phyloP scores from a whole-genome alignment of 2,888 invertebrate species.

The Stenodera caucasica region DNA sequence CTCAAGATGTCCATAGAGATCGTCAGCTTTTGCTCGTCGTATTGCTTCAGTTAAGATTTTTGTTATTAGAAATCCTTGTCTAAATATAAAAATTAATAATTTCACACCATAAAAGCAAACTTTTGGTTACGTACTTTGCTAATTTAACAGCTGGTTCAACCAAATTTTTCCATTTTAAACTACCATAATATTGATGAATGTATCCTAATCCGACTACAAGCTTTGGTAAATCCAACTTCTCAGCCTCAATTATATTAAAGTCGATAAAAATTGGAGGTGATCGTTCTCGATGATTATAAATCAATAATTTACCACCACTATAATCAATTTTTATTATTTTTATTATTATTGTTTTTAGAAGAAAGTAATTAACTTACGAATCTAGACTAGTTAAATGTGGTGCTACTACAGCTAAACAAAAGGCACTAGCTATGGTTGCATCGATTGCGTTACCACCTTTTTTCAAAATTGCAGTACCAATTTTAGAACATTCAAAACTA shows the following conservation, averaged over 20 bases:
- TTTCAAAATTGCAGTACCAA: conserved; percentile 69
- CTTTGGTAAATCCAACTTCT: conserved; percentile 56
- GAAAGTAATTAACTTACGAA: conserved; percentile 62
- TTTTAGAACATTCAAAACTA: conserved; percentile 68
- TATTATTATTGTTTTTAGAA: neutral
- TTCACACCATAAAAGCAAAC: too few relatives aligned
- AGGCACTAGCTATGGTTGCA: conserved; percentile 71
- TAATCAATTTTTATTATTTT: conserved; percentile 28
- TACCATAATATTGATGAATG: conserved; percentile 61
- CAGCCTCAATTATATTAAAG: conserved; percentile 57
- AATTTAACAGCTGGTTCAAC: conserved; percentile 62
- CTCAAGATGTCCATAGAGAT: conserved; percentile 55
- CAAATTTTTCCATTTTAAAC: conserved; percentile 62
- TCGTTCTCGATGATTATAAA: conserved; percentile 69
- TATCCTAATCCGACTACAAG: conserved; percentile 63
- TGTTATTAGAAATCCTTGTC: conserved; percentile 59
- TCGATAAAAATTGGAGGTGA: conserved; percentile 61
- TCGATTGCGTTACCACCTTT: conserved; percentile 76
- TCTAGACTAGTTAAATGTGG: conserved; percentile 76
- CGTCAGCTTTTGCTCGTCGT: conserved; percentile 49
- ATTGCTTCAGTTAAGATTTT: conserved; percentile 57
- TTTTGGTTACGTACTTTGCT: conserved; percentile 59
- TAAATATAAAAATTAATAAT: conserved; percentile 35
- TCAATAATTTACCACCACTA: conserved; percentile 74
- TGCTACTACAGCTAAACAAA: conserved; percentile 74